Conservation (phyloP, 2,888 invertebrate species). For the Microplitis manilae region DNA sequence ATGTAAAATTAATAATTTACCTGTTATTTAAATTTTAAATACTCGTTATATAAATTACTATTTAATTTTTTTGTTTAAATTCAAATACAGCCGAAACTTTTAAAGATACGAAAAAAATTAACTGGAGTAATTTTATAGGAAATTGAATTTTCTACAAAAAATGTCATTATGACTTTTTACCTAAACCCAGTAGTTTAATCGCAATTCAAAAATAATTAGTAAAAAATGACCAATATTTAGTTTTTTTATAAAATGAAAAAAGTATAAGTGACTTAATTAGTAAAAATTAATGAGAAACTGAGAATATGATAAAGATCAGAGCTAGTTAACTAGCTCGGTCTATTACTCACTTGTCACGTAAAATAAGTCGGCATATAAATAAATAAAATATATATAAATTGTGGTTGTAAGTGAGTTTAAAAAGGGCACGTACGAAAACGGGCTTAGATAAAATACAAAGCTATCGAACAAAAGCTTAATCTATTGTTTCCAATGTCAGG, state of each 20-base stretch:
- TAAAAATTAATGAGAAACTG: slow-evolving; percentile 27
- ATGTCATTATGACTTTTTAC: too few species aligned
- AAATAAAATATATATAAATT: not conserved
- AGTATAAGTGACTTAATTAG: slow-evolving; percentile 22
- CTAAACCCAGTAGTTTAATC: too few species aligned
- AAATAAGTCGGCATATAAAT: slow-evolving; percentile 5
- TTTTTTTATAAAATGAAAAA: not conserved
- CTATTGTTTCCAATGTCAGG: not conserved
- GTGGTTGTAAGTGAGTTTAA: not conserved
- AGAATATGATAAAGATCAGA: slow-evolving; percentile 19
- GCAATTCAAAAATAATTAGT: too few species aligned
- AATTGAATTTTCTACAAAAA: too few species aligned
- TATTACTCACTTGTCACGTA: slow-evolving; percentile 49
- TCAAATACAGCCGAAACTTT: too few species aligned
- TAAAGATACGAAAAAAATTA: too few species aligned
- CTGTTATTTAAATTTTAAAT: too few species aligned
- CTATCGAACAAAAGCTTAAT: not conserved
- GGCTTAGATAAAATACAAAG: not conserved
- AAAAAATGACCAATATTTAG: not conserved
- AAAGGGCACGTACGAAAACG: not conserved
- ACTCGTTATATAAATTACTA: too few species aligned
- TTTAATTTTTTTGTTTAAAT: too few species aligned
- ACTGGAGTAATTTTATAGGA: too few species aligned
- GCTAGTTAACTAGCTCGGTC: slow-evolving; percentile 39
- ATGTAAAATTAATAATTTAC: too few species aligned